phyloP scores from a whole-genome alignment of 2,113 vertebrate genomes.

The Hemicordylus capensis region DNA sequence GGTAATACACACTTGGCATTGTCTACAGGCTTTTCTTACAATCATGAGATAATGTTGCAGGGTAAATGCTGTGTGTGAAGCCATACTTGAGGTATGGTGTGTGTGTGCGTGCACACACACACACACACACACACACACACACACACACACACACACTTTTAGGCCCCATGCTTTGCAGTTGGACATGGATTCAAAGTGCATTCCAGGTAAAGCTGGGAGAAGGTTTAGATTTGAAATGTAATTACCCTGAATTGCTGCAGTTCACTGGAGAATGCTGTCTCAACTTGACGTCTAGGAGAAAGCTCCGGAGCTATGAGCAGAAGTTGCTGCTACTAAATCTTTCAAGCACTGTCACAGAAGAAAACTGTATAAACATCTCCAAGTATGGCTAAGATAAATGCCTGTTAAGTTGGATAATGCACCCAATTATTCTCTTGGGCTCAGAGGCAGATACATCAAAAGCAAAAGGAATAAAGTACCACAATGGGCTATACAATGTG shows the following conservation, averaged over 20 bases:
- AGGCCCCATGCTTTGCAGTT: not conserved
- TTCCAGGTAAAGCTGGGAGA: not conserved
- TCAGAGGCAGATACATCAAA: no score
- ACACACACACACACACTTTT: no score
- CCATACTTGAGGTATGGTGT: not conserved
- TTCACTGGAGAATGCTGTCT: not conserved
- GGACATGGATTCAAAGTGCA: not conserved
- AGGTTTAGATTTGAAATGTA: not conserved
- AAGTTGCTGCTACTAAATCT: not conserved
- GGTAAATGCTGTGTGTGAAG: not conserved
- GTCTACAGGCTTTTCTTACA: not conserved
- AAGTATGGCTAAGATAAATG: not conserved
- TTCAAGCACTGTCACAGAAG: not conserved
- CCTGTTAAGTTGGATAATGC: not conserved
- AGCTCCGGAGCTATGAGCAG: not conserved
- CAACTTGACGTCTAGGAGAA: not conserved
- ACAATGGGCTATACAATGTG: not conserved
- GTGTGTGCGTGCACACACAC: no score
- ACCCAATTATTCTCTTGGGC: not conserved
- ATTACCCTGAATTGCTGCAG: not conserved
- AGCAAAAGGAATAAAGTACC: no score
- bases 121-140: no score
- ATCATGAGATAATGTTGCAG: not conserved
- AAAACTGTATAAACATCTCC: not conserved
- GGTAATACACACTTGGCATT: not conserved